A percentile compares a stretch with the other conserved stretches of the same genome.
Conservation (phyloP, 2,888 invertebrate genomes). For the Parnassius glacialis region DNA sequence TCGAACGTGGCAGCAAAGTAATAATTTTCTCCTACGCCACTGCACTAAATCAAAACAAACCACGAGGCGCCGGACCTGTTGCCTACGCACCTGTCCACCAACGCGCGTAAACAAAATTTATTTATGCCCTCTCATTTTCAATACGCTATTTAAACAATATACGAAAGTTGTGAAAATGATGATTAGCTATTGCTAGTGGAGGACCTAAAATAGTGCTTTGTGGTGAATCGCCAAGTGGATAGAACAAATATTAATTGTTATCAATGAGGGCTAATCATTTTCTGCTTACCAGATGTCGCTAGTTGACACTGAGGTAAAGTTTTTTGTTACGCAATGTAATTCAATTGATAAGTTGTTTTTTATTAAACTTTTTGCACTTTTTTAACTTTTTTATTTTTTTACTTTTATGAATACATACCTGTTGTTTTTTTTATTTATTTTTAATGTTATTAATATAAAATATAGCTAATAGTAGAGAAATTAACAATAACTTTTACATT, state of each 20-base stretch:
- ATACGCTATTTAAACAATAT: conserved; percentile 26
- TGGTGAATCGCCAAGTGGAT: conserved; percentile 42
- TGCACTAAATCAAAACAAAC: conserved; percentile 26
- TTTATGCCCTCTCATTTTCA: conserved; percentile 37
- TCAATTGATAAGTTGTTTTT: no score
- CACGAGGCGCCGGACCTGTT: conserved; percentile 34
- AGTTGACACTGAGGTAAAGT: no score
- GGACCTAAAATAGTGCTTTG: conserved; percentile 55
- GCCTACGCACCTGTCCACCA: conserved; percentile 51
- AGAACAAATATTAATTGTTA: neutral
- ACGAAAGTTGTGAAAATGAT: conserved; percentile 37
- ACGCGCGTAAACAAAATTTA: conserved; percentile 41
- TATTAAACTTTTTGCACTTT: no score
- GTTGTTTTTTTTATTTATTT: no score
- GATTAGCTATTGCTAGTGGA: conserved; percentile 38
- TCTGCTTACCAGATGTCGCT: no score
- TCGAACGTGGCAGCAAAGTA: conserved; percentile 23
- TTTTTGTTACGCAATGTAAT: no score
- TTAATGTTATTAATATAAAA: no score
- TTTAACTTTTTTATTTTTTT: no score
- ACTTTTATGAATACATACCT: no score
- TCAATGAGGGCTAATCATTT: no score
- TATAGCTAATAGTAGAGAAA: no score
- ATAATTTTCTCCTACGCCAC: conserved; percentile 31
- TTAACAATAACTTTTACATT: no score